These are phyloP conservation scores for Acanthopagrus latus DNA, from an alignment of 2,797 vertebrate species.

Conservation along the genomic window DNA sequence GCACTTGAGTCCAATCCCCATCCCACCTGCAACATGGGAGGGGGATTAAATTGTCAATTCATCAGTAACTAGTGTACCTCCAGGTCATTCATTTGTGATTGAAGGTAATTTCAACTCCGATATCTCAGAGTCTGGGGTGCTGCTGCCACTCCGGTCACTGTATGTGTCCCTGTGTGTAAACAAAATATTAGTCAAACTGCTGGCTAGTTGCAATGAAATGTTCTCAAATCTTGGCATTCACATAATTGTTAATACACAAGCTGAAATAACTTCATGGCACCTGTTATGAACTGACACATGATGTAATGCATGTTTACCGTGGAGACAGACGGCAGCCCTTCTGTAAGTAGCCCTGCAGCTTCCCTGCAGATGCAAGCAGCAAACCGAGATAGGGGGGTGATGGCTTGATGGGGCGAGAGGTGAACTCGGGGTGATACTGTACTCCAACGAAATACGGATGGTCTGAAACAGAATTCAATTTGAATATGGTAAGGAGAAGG, in stretches of 20 bases:
- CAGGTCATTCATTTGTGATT: slow-evolving; percentile 81
- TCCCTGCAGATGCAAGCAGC: slow-evolving; percentile 92
- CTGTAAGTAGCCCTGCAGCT: slow-evolving; percentile 91
- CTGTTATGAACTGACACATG: too few relatives aligned
- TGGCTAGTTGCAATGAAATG: too few relatives aligned
- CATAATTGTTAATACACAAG: too few relatives aligned
- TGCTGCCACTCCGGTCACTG: slow-evolving; percentile 92
- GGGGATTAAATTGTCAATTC: background rate
- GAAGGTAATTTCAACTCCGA: slow-evolving; percentile 89
- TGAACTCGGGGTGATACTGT: slow-evolving; percentile 97
- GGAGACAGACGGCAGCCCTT: slow-evolving; percentile 95
- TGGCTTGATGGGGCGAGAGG: slow-evolving; percentile 96
- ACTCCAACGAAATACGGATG: slow-evolving; percentile 96
- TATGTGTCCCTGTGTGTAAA: slow-evolving; percentile 90
- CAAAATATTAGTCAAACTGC: background rate
- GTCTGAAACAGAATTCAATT: slow-evolving; percentile 78
- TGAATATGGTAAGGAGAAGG: background rate
- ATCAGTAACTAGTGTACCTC: background rate
- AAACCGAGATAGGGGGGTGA: slow-evolving; percentile 95
- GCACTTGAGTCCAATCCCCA: background rate
- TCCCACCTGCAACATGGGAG: background rate
- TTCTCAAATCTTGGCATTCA: too few relatives aligned
- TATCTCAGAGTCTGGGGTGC: slow-evolving; percentile 92
- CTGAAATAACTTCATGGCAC: too few relatives aligned
- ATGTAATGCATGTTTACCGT: slow-evolving; percentile 80